Conservation (phyloP, 2,113 vertebrate genomes). For the Axis porcinus region DNA sequence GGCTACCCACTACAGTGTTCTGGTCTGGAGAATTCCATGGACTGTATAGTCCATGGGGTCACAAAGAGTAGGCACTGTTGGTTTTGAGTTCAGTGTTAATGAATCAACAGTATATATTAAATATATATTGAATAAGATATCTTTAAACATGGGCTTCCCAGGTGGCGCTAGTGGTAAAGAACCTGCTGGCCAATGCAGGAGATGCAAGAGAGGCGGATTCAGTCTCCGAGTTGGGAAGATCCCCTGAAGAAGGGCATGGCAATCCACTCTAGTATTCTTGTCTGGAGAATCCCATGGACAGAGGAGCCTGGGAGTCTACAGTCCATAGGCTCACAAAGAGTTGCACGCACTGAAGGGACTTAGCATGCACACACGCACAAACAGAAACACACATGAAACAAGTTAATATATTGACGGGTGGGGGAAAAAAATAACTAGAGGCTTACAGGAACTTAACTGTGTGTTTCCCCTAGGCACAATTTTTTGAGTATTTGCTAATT, state of each 20-base stretch:
- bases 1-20: neutral
- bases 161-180: neutral
- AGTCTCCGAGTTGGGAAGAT: neutral
- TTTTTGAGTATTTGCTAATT: neutral
- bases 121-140: neutral
- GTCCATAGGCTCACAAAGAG: neutral
- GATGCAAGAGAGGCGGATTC: neutral
- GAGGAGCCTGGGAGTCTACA: neutral
- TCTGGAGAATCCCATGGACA: neutral
- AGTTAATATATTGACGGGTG: neutral
- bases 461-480: neutral
- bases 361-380: neutral
- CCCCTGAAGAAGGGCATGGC: neutral
- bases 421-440: neutral
- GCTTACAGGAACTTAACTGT: neutral
- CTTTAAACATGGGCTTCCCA: neutral
- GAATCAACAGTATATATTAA: neutral
- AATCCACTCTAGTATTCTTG: neutral
- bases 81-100: neutral
- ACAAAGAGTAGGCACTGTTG: neutral
- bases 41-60: neutral
- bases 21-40: neutral
- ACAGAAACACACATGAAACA: neutral
- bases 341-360: neutral
- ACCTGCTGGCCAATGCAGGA: neutral